phyloP scores from a whole-genome alignment of 2,888 invertebrate species.

The Pseudococcus longispinus region DNA sequence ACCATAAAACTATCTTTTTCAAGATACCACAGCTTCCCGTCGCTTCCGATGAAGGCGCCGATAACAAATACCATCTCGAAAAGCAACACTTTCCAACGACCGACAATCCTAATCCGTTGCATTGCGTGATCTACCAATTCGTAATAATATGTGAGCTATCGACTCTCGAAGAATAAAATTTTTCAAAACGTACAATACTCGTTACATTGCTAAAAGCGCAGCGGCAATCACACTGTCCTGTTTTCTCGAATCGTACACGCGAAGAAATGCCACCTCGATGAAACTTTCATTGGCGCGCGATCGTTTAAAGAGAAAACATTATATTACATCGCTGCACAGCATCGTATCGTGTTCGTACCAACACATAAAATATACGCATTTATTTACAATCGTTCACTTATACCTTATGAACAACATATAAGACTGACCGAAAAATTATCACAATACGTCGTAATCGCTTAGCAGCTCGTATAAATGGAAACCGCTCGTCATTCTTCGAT shows the following conservation, averaged over 20 bases:
- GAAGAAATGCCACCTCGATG: slow-evolving; percentile 7
- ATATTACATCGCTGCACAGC: background rate
- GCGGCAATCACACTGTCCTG: background rate
- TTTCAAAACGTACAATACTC: background rate
- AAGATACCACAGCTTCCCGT: no score
- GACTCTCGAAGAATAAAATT: background rate
- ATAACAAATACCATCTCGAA: no score
- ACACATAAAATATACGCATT: background rate
- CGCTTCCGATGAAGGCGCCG: no score
- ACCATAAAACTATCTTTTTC: no score
- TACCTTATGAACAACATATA: background rate
- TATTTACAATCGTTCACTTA: background rate
- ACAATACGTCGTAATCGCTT: slow-evolving; percentile 28
- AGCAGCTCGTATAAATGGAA: slow-evolving; percentile 19
- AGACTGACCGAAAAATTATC: slow-evolving; percentile 21
- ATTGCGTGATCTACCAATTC: background rate
- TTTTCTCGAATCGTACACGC: background rate
- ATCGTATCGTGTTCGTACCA: background rate
- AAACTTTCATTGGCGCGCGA: slow-evolving; percentile 18
- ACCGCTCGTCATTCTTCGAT: slow-evolving; percentile 24
- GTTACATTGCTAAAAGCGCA: background rate
- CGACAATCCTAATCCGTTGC: background rate
- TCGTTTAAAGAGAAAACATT: slow-evolving; percentile 22
- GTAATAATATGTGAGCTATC: background rate
- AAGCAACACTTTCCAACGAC: no score